These are phyloP conservation scores for Scaptomyza polygonia DNA, from an alignment of 2,888 invertebrate species.

Conservation along the genomic window DNA sequence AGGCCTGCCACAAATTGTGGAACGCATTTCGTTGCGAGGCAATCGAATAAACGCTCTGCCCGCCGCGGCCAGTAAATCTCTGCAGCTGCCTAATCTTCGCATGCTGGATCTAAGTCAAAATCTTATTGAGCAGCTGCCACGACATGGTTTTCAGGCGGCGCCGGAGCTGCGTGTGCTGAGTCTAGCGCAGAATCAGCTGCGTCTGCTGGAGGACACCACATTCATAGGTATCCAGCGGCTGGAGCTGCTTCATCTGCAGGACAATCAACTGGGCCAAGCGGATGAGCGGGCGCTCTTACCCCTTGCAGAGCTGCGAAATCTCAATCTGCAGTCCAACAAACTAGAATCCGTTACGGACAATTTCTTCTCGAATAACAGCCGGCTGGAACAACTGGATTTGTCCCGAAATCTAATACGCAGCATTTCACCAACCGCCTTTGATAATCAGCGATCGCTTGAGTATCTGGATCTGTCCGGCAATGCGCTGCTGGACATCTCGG, in stretches of 20 bases:
- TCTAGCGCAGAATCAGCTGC: conserved; percentile 90
- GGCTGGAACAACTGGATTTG: conserved; percentile 88
- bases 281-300: conserved; percentile 88
- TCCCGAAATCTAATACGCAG: conserved; percentile 90
- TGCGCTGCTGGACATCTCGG: conserved; percentile 89
- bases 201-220: conserved; percentile 88
- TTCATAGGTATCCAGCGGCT: conserved; percentile 89
- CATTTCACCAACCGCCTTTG: conserved; percentile 88
- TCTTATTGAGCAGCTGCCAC: conserved; percentile 88
- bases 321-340: conserved; percentile 91
- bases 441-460: conserved; percentile 88
- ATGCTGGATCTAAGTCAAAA: conserved; percentile 91
- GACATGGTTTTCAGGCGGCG: conserved; percentile 88
- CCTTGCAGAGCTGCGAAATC: conserved; percentile 87
- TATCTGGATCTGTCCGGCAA: conserved; percentile 92
- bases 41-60: conserved; percentile 90
- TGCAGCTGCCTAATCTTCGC: conserved; percentile 89
- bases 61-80: conserved; percentile 87
- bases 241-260: conserved; percentile 90
- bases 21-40: conserved; percentile 89
- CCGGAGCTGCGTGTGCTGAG: conserved; percentile 89
- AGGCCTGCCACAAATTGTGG: conserved; percentile 90
- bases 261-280: conserved; percentile 89
- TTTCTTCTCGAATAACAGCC: conserved; percentile 88
- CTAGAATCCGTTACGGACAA: conserved; percentile 89